Evolutionary conservation across 2,113 vertebrate genomes (phyloP).

Genomic region (Sprattus sprattus): DNA sequence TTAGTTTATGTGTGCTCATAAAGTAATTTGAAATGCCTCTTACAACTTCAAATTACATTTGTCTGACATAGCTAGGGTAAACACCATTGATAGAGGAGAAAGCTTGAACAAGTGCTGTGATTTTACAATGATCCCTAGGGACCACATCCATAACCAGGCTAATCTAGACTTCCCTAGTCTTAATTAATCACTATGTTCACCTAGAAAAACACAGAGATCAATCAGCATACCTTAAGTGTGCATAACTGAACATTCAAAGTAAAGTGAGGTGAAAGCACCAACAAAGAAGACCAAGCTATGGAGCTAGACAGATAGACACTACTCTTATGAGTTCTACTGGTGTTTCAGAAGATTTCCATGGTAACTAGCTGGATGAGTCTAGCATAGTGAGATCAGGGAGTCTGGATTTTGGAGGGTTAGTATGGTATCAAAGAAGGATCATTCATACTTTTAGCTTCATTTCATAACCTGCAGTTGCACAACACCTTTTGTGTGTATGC

Average conservation of each 20-base stretch:
- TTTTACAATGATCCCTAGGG: background rate
- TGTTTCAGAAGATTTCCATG: too few relatives aligned
- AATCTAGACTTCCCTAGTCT: too few relatives aligned
- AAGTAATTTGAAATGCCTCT: background rate
- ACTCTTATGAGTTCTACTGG: too few relatives aligned
- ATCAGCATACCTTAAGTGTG: background rate
- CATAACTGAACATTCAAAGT: background rate
- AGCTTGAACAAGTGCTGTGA: background rate
- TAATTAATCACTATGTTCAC: background rate
- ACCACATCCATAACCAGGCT: too few relatives aligned
- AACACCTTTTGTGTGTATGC: too few relatives aligned
- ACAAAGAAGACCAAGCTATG: background rate
- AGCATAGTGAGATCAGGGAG: too few relatives aligned
- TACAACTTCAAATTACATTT: background rate
- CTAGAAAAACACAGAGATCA: background rate
- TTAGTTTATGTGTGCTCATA: background rate
- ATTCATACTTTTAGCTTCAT: too few relatives aligned
- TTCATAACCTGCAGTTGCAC: too few relatives aligned
- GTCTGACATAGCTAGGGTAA: background rate
- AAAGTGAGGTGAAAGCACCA: background rate
- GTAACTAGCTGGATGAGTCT: too few relatives aligned
- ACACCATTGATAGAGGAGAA: background rate
- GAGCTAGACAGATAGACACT: too few relatives aligned
- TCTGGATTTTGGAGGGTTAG: too few relatives aligned
- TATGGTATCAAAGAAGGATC: too few relatives aligned